phyloP scores from a whole-genome alignment of 2,797 vertebrate genomes.

The Hoplostethus mediterraneus region DNA sequence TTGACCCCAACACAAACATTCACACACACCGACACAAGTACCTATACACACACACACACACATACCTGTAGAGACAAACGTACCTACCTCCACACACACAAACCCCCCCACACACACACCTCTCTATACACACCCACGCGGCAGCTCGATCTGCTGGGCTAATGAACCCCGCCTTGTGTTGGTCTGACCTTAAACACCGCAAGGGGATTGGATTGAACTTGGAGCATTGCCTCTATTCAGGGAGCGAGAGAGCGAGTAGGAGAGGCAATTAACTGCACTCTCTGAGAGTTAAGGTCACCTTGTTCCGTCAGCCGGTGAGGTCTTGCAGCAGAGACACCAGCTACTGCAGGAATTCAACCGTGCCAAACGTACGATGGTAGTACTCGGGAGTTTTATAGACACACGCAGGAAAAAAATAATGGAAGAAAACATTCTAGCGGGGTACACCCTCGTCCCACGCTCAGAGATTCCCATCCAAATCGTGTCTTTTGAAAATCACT shows the following conservation, averaged over 20 bases:
- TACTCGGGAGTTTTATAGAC: not conserved
- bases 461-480: too few relatives aligned
- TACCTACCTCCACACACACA: slow-evolving; percentile 2
- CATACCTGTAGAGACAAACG: too few relatives aligned
- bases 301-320: slow-evolving; percentile 60
- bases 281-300: slow-evolving; percentile 73
- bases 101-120: not conserved
- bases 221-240: slow-evolving; percentile 57
- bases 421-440: not conserved
- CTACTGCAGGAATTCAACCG: slow-evolving; percentile 41
- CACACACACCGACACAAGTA: not conserved
- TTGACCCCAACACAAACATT: not conserved
- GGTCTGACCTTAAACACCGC: slow-evolving; percentile 61
- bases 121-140: not conserved
- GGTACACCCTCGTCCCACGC: too few relatives aligned
- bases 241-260: slow-evolving; percentile 43
- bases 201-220: slow-evolving; percentile 58
- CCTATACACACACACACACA: not conserved
- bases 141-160: slow-evolving; percentile 29
- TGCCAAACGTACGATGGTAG: slow-evolving; percentile 18
- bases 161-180: slow-evolving; percentile 42
- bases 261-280: slow-evolving; percentile 74
- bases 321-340: slow-evolving; percentile 36
- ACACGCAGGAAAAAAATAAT: not conserved
- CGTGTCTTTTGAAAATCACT: too few relatives aligned